Percentiles rank a stretch among this genome's conserved stretches.
Evolutionary conservation across 2,113 vertebrate genomes (phyloP).

Genomic region (Nyctereutes procyonoides): DNA sequence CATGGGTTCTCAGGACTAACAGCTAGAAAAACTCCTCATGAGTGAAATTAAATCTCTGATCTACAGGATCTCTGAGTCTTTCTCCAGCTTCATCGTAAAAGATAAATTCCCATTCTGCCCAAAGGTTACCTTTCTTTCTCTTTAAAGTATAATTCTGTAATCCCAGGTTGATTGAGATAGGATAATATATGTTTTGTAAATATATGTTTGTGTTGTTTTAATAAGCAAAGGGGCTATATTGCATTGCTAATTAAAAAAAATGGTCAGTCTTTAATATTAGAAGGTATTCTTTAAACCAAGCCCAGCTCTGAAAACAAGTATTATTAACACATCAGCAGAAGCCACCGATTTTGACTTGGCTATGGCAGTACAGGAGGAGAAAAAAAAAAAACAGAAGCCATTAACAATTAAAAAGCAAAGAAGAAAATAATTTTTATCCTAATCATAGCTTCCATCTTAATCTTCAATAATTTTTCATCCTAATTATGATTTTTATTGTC

Average conservation of each 20-base stretch:
- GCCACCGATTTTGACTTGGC: neutral
- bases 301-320: neutral
- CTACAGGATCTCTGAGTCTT: neutral
- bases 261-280: neutral
- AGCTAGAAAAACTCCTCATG: neutral
- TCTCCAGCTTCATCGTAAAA: neutral
- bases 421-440: neutral
- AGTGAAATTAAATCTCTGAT: slow-evolving; percentile 2
- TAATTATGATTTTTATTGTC: neutral
- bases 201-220: neutral
- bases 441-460: neutral
- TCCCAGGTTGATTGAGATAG: neutral
- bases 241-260: neutral
- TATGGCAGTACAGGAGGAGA: neutral
- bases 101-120: neutral
- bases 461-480: neutral
- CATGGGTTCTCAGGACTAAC: neutral
- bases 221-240: neutral
- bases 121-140: neutral
- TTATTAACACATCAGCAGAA: neutral
- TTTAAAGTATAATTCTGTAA: neutral
- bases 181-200: neutral
- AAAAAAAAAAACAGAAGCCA: neutral
- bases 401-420: neutral
- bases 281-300: neutral